Percentiles rank a stretch among this genome's conserved stretches.
Evolutionary conservation across 2,797 vertebrate species (phyloP).

Genomic region (Spinibarbus caldwelli): DNA sequence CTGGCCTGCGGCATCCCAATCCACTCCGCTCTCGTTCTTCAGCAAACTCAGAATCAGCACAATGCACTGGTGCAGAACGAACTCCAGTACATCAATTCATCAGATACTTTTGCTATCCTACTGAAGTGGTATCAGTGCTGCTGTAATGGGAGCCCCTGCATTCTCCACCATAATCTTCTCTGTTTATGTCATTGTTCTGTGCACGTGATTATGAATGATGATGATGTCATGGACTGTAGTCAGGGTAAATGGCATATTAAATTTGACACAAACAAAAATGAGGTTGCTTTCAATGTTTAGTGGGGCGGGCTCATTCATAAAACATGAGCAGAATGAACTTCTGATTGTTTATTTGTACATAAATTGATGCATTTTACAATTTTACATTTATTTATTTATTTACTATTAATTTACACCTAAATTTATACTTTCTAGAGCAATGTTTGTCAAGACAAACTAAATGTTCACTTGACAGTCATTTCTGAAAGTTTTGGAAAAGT

Average conservation of each 20-base stretch:
- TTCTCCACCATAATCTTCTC: not conserved
- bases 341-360: no score
- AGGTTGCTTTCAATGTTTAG: not conserved
- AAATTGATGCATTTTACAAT: no score
- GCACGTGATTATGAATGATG: not conserved
- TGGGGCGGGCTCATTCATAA: not conserved
- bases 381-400: no score
- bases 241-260: not conserved
- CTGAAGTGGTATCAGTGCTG: not conserved
- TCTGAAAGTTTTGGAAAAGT: no score
- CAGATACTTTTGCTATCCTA: not conserved
- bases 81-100: not conserved
- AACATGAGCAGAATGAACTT: not conserved
- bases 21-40: constrained; percentile 8
- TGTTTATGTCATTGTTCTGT: not conserved
- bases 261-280: no score
- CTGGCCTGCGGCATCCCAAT: constrained; percentile 52
- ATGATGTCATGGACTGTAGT: not conserved
- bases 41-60: not conserved
- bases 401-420: no score
- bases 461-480: not conserved
- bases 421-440: not conserved
- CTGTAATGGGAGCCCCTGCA: not conserved
- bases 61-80: not conserved
- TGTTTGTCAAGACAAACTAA: not conserved